Base-by-base conservation (phyloP, 2,797 vertebrate species). In the Chelonia mydas region DNA sequence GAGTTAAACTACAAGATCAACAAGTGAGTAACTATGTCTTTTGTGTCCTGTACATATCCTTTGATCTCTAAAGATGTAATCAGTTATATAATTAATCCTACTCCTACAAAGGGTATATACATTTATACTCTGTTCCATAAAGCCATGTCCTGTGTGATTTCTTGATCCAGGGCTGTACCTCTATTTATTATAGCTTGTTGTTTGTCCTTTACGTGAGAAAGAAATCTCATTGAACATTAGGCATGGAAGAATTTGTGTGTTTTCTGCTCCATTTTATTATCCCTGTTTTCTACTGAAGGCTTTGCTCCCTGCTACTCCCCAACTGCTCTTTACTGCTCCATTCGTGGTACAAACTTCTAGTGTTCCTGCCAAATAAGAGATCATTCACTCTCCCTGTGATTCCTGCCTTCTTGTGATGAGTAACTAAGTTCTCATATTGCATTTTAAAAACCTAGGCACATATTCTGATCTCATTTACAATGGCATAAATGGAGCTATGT, bases 1-100 rank as follows among this genome's bases (percentile, higher is more conserved):
- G 99, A 76, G 99, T 99, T 98, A 99, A 99, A 98, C 99, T 99
- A 82, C 99, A 99, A 98, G 99, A 99, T 97, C 99, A 99, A 98
- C 99, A 99, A 99, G 99, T 99, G 97, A 98, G 96, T 97, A 89
- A 96, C 80, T 96, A 4, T 45, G 57, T 45, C n/a, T 76, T 0
- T 3, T 88, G 57, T 81, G 96, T 97, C 93, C 93, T 97, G 89
- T 94, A 28, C 59, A 90, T 88, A 85, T 95, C 86, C 94, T 94
- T 96, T 96, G 92, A 95, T 96, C 94, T 96, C 49, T 0, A 84
- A 92, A 49, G 65, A 50, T 91, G 83, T 55, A 19, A 21, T 93
- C 65, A 28, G 37, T 89, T 92, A 55, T 90, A 3, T 37, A 41
- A 74, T 31, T 87, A 57, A 50, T 97, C 93, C 94, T 94, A 90